Evolutionary conservation across 2,888 invertebrate genomes (phyloP).

Genomic region (Coelinius sp.): DNA sequence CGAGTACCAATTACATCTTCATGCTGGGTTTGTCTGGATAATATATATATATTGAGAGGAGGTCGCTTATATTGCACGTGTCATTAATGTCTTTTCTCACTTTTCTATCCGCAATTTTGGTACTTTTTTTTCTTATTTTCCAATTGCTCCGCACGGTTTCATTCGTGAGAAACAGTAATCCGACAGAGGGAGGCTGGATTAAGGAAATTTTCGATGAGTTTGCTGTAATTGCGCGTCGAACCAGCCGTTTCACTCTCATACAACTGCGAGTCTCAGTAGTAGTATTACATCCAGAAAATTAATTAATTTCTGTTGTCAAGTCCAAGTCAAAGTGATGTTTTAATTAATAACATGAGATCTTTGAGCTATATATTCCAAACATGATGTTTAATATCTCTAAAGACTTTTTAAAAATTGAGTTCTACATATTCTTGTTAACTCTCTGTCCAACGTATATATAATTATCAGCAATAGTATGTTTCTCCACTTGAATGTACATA

Average conservation of each 20-base stretch:
- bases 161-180: constrained; percentile 1
- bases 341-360: too few species aligned
- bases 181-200: constrained; percentile 1
- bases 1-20: constrained; percentile 67
- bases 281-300: neutral
- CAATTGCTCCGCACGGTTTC: neutral
- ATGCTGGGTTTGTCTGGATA: constrained; percentile 53
- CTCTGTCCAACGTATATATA: neutral
- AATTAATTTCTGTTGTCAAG: too few species aligned
- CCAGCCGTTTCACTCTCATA: neutral
- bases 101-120: constrained; percentile 12
- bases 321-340: too few species aligned
- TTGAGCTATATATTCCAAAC: too few species aligned
- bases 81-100: constrained; percentile 29
- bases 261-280: neutral
- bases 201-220: constrained; percentile 34
- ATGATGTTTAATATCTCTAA: too few species aligned
- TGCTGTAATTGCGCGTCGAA: constrained; percentile 21
- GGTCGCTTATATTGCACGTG: constrained; percentile 41
- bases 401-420: too few species aligned
- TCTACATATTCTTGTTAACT: too few species aligned
- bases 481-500: neutral
- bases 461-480: neutral
- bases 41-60: constrained; percentile 37
- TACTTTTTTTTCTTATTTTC: constrained; percentile 28